A percentile compares a stretch with the other conserved stretches of the same genome.
Evolutionary conservation across 2,113 vertebrate species (phyloP).

Genomic region (Oncorhynchus keta): DNA sequence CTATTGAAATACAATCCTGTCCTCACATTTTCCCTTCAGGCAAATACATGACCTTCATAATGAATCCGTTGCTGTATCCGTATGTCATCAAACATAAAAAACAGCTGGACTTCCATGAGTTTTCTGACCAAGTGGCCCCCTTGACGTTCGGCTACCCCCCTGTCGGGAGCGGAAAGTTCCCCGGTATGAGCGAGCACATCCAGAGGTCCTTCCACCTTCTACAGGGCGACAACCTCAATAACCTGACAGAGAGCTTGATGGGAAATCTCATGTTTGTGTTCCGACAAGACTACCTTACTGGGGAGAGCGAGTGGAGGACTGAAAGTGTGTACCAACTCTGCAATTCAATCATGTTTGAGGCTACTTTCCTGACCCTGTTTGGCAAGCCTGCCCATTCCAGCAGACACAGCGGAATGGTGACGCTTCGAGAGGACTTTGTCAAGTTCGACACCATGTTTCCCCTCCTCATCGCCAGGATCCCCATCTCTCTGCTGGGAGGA

Average conservation of each 20-base stretch:
- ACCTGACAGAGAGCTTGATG: slow-evolving; percentile 79
- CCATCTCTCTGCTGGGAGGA: slow-evolving; percentile 81
- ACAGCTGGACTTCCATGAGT: slow-evolving; percentile 83
- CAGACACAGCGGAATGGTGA: slow-evolving; percentile 66
- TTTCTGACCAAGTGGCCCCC: slow-evolving; percentile 66
- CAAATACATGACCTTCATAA: slow-evolving; percentile 90
- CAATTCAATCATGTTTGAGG: slow-evolving; percentile 81
- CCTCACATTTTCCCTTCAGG: slow-evolving; percentile 71
- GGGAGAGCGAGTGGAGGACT: slow-evolving; percentile 62
- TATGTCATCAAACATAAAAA: slow-evolving; percentile 81
- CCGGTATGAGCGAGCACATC: slow-evolving; percentile 53
- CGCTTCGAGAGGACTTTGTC: slow-evolving; percentile 76
- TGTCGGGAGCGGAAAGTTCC: slow-evolving; percentile 20
- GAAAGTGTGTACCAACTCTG: slow-evolving; percentile 81
- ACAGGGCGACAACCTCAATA: slow-evolving; percentile 73
- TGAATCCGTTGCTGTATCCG: slow-evolving; percentile 82
- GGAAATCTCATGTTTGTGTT: slow-evolving; percentile 80
- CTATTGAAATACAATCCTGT: neutral
- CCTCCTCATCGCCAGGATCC: slow-evolving; percentile 79
- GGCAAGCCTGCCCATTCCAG: slow-evolving; percentile 68
- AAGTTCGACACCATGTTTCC: slow-evolving; percentile 82
- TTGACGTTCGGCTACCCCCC: slow-evolving; percentile 58
- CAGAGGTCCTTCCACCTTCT: slow-evolving; percentile 54
- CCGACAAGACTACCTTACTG: slow-evolving; percentile 67
- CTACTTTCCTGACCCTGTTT: slow-evolving; percentile 83